Conservation (phyloP, 2,888 invertebrate genomes). For the Aphidoletes aphidimyza region DNA sequence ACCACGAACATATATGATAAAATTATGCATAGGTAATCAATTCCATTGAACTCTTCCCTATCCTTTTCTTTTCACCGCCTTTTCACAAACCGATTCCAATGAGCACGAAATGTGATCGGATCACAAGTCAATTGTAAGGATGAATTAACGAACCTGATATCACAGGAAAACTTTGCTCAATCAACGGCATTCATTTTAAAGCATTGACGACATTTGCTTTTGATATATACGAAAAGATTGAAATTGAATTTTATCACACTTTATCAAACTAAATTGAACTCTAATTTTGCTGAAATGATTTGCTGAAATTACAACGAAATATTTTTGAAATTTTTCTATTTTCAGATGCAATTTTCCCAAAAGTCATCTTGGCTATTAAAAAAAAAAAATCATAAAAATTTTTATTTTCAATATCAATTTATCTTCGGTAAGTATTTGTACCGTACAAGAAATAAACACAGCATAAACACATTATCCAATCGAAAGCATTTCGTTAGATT, state of each 20-base stretch:
- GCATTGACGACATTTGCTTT: too few relatives aligned
- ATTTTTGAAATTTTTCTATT: constrained; percentile 50
- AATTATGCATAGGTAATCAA: too few relatives aligned
- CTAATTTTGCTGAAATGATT: too few relatives aligned
- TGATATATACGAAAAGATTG: too few relatives aligned
- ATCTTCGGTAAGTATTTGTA: constrained; percentile 24
- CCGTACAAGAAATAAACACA: background rate
- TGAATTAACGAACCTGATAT: too few relatives aligned
- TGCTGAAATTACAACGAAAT: constrained; percentile 10
- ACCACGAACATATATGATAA: background rate
- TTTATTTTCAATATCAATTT: constrained; percentile 8
- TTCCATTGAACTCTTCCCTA: background rate
- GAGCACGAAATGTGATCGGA: background rate
- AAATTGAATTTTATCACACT: too few relatives aligned
- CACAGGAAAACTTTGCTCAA: too few relatives aligned
- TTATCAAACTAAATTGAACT: too few relatives aligned
- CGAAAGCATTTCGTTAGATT: background rate
- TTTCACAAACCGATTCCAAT: background rate
- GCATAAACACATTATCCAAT: background rate
- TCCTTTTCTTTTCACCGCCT: background rate
- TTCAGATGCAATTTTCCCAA: constrained; percentile 39
- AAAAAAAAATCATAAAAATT: background rate
- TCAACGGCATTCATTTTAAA: too few relatives aligned
- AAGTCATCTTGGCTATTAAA: constrained; percentile 26
- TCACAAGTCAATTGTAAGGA: too few relatives aligned